Percentiles rank a stretch among this genome's conserved stretches.
Conservation (phyloP, 2,797 vertebrate species). For the Enteromius argenteus region DNA sequence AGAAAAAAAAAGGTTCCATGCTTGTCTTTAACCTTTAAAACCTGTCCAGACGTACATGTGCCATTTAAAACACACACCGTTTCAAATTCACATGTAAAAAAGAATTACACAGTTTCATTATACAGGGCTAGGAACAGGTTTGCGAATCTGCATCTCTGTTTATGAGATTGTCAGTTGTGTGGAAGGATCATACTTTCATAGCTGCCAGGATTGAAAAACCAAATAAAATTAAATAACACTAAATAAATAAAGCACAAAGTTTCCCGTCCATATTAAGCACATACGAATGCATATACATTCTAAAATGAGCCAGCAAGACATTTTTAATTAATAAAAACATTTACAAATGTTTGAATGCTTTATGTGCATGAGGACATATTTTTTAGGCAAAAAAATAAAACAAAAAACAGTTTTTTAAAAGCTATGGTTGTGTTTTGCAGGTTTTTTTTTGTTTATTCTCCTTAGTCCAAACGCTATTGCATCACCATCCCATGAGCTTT, state of each 20-base stretch:
- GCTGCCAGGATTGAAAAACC: slow-evolving; percentile 21
- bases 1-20: background rate
- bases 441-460: background rate
- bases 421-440: slow-evolving; percentile 2
- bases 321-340: slow-evolving; percentile 8
- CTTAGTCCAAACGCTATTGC: background rate
- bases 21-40: slow-evolving; percentile 3
- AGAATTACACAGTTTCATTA: background rate
- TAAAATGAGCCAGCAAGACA: slow-evolving; percentile 10
- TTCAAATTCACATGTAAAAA: background rate
- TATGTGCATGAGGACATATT: background rate
- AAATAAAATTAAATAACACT: slow-evolving; percentile 6
- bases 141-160: background rate
- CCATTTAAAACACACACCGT: background rate
- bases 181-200: slow-evolving; percentile 19
- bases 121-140: background rate
- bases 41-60: background rate
- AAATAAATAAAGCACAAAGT: slow-evolving; percentile 12
- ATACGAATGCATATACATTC: background rate
- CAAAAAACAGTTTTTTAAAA: background rate
- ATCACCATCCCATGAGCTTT: background rate
- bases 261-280: background rate
- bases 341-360: background rate
- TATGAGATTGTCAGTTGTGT: slow-evolving; percentile 20
- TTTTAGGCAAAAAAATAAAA: background rate